phyloP scores from a whole-genome alignment of 1,140 invertebrate species.

The Diorhabda sublineata region DNA sequence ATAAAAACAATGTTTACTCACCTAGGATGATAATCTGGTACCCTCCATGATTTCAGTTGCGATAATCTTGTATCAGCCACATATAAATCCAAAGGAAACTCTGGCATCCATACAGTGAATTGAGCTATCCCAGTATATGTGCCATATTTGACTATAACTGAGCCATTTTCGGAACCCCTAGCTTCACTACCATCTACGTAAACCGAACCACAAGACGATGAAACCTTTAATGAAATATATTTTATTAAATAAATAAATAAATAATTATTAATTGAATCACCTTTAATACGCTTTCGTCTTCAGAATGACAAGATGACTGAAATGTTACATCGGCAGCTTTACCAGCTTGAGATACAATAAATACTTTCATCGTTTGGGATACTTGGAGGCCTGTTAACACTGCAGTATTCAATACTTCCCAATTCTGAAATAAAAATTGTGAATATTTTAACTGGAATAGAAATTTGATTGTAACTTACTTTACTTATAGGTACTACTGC shows the following conservation, averaged over 20 bases:
- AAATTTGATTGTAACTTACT: constrained; percentile 53
- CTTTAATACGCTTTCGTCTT: constrained; percentile 94
- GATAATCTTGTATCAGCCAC: constrained; percentile 85
- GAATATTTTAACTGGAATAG: too few species aligned
- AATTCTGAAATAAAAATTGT: constrained; percentile 66
- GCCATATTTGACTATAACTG: constrained; percentile 90
- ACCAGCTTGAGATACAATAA: constrained; percentile 89
- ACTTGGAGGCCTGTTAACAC: constrained; percentile 91
- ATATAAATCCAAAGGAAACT: constrained; percentile 85
- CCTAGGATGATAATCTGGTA: constrained; percentile 68
- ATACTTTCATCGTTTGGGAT: constrained; percentile 91
- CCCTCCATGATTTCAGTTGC: constrained; percentile 85
- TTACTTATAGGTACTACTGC: constrained; percentile 91
- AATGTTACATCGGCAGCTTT: constrained; percentile 92
- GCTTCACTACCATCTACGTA: constrained; percentile 96
- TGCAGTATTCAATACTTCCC: constrained; percentile 93
- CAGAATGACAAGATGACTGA: constrained; percentile 91
- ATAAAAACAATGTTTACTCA: constrained; percentile 29
- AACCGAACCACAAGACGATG: constrained; percentile 91
- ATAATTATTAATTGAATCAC: constrained; percentile 51
- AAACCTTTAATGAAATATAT: constrained; percentile 62
- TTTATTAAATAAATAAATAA: neutral
- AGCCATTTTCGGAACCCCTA: constrained; percentile 89
- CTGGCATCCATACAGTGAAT: constrained; percentile 96
- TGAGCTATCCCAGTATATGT: constrained; percentile 81